These are phyloP conservation scores for Entomobrya proxima DNA, from an alignment of 2,888 invertebrate species.

Conservation along the genomic window DNA sequence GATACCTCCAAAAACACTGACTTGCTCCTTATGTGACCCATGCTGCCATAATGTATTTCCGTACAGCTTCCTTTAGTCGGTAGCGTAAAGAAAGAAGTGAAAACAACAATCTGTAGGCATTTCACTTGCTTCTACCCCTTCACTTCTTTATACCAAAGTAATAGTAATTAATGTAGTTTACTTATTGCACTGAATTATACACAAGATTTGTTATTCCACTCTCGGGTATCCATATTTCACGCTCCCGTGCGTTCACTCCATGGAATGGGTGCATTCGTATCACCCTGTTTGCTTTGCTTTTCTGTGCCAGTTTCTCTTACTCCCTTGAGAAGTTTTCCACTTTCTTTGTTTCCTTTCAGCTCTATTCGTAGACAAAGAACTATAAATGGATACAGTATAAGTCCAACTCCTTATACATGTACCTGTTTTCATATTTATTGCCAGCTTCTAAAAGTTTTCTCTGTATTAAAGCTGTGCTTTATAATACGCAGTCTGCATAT, in stretches of 20 bases:
- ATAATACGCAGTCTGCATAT: not conserved
- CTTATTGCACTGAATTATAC: slow-evolving; percentile 31
- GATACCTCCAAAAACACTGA: not conserved
- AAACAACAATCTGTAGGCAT: not conserved
- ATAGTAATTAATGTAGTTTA: slow-evolving; percentile 49
- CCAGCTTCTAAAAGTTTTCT: not conserved
- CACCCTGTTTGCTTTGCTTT: not conserved
- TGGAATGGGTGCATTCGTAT: slow-evolving; percentile 20
- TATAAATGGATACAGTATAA: not conserved
- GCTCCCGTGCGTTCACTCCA: slow-evolving; percentile 31
- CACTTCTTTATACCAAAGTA: not conserved
- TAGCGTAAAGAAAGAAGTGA: not conserved
- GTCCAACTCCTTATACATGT: not conserved
- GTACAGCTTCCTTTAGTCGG: not conserved
- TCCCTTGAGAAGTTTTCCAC: slow-evolving; percentile 40
- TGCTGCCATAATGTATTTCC: slow-evolving; percentile 39
- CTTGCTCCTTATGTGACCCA: slow-evolving; percentile 41
- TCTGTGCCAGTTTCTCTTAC: not conserved
- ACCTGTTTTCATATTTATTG: not conserved
- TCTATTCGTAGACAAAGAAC: slow-evolving; percentile 8
- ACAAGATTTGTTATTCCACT: slow-evolving; percentile 51
- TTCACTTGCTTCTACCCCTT: not conserved
- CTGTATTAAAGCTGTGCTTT: not conserved
- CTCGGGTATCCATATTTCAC: slow-evolving; percentile 59
- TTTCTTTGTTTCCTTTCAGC: slow-evolving; percentile 43